phyloP scores from a whole-genome alignment of 2,113 vertebrate genomes.

The Mesembrinibis cayennensis region DNA sequence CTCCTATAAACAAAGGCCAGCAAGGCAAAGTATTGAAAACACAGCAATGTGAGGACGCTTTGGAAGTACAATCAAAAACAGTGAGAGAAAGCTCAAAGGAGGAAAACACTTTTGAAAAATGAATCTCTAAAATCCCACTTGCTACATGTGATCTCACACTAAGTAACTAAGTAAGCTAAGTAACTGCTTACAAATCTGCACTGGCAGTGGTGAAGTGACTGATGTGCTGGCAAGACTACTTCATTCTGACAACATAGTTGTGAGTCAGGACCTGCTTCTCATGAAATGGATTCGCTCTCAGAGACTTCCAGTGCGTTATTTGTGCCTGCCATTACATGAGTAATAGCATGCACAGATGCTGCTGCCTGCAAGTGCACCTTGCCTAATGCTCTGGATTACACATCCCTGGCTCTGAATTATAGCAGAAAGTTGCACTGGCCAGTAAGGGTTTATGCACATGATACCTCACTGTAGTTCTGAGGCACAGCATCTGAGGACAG shows the following conservation, averaged over 20 bases:
- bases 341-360: background rate
- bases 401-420: background rate
- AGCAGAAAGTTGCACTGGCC: background rate
- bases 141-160: background rate
- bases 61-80: background rate
- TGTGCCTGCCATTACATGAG: background rate
- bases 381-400: background rate
- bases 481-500: background rate
- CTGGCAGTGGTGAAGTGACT: background rate
- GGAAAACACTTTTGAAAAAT: background rate
- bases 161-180: background rate
- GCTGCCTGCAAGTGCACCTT: background rate
- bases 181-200: background rate
- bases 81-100: background rate
- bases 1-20: conserved; percentile 50
- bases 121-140: background rate
- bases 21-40: background rate
- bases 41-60: background rate
- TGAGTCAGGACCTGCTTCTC: background rate
- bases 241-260: background rate
- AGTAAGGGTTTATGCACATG: background rate
- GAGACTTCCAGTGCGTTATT: background rate
- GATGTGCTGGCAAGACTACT: background rate
- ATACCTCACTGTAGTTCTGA: background rate
- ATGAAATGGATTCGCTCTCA: background rate